Percentiles rank a stretch among this genome's conserved stretches.
Conservation (phyloP, 2,113 vertebrate species). For the Cyphomyrus plagiostoma region DNA sequence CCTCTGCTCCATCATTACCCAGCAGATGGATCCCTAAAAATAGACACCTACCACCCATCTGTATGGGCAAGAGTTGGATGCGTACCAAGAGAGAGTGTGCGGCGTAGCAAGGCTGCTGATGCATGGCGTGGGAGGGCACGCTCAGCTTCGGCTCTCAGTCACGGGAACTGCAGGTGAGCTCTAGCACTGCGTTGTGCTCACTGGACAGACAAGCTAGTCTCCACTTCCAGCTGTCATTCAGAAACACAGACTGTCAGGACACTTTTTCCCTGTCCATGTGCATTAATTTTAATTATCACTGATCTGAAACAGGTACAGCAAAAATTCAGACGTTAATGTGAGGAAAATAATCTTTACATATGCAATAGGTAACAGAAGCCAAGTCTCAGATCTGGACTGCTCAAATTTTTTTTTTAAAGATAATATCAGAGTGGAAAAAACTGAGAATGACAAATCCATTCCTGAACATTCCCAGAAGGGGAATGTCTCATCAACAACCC, state of each 20-base stretch:
- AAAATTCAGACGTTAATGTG: background rate
- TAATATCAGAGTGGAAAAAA: background rate
- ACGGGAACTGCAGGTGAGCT: background rate
- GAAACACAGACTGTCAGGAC: background rate
- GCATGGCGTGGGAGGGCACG: background rate
- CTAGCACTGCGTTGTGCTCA: background rate
- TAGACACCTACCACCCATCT: conserved; percentile 27
- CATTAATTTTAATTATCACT: background rate
- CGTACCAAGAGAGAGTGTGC: background rate
- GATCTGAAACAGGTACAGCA: background rate
- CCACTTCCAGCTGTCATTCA: background rate
- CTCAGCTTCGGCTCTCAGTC: background rate
- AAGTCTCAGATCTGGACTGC: background rate
- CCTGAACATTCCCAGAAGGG: conserved; percentile 1
- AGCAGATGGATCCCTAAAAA: conserved; percentile 47
- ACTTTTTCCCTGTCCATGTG: background rate
- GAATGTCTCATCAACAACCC: background rate
- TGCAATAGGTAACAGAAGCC: background rate
- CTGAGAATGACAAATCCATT: background rate
- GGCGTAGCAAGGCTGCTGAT: background rate
- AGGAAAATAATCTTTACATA: background rate
- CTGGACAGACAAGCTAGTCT: background rate
- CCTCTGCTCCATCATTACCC: conserved; percentile 10
- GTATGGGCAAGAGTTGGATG: background rate
- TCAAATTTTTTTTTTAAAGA: background rate